Conservation (phyloP, 2,113 vertebrate genomes). For the Melanocharis versteri region DNA sequence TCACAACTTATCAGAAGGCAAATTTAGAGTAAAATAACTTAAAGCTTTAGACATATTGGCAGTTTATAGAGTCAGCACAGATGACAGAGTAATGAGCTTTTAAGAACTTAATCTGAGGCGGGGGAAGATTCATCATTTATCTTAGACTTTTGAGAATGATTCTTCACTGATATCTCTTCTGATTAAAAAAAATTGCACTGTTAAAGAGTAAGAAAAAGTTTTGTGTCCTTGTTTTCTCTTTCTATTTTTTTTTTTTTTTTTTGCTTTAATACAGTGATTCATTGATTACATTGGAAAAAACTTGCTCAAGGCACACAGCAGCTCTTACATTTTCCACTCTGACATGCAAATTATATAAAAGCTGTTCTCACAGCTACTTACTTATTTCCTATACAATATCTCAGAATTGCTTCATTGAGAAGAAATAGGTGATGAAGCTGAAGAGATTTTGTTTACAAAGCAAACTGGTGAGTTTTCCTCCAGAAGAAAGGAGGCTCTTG, state of each 20-base stretch:
- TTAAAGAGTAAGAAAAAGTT: neutral
- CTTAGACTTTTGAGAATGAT: neutral
- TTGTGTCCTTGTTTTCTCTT: neutral
- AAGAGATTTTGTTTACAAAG: neutral
- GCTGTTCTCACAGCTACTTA: neutral
- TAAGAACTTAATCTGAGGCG: neutral
- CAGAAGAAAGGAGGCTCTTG: neutral
- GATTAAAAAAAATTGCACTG: neutral
- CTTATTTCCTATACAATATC: neutral
- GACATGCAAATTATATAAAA: neutral
- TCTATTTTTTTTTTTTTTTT: neutral
- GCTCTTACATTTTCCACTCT: neutral
- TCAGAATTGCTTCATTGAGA: neutral
- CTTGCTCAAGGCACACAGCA: neutral
- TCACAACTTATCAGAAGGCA: neutral
- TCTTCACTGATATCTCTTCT: neutral
- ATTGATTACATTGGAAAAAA: neutral
- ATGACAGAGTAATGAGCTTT: neutral
- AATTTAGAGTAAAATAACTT: neutral
- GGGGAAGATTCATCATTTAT: neutral
- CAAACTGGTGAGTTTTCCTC: neutral
- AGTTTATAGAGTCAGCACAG: neutral
- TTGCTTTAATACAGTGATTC: neutral
- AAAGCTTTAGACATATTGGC: neutral
- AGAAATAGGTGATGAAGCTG: neutral